Evolutionary conservation across 2,797 vertebrate species (phyloP).

Genomic region (Argentina silus): DNA sequence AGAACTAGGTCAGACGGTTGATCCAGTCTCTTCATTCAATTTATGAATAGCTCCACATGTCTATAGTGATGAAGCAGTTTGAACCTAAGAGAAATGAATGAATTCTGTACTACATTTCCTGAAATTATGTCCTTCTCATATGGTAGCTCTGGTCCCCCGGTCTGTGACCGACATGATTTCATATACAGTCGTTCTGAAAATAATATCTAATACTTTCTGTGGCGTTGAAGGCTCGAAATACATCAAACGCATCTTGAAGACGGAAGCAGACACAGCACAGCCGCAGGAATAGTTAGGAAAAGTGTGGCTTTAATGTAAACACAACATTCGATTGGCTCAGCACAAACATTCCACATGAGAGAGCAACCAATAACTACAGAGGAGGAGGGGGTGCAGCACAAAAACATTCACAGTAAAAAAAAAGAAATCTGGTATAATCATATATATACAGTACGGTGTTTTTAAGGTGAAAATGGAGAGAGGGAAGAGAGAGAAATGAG

Average conservation of each 20-base stretch:
- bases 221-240: too few species aligned
- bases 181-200: too few species aligned
- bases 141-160: too few species aligned
- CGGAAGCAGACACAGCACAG: conserved; percentile 4
- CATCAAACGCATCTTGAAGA: neutral
- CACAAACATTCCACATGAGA: conserved; percentile 84
- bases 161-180: too few species aligned
- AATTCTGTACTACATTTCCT: conserved; percentile 50
- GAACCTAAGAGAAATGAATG: conserved; percentile 73
- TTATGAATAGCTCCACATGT: conserved; percentile 75
- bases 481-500: conserved; percentile 53
- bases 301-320: conserved; percentile 84
- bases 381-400: conserved; percentile 75
- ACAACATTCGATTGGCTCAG: conserved; percentile 83
- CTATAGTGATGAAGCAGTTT: conserved; percentile 71
- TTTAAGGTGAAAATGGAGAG: conserved; percentile 74
- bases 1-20: conserved; percentile 79
- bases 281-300: conserved; percentile 76
- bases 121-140: conserved; percentile 42
- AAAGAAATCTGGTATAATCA: conserved; percentile 75
- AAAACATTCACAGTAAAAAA: conserved; percentile 83
- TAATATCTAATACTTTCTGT: too few species aligned
- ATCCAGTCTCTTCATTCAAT: conserved; percentile 76
- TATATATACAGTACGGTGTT: conserved; percentile 81
- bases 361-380: conserved; percentile 81